These are phyloP conservation scores for Malthinus flaveolus DNA, from an alignment of 2,888 invertebrate species.

Conservation along the genomic window DNA sequence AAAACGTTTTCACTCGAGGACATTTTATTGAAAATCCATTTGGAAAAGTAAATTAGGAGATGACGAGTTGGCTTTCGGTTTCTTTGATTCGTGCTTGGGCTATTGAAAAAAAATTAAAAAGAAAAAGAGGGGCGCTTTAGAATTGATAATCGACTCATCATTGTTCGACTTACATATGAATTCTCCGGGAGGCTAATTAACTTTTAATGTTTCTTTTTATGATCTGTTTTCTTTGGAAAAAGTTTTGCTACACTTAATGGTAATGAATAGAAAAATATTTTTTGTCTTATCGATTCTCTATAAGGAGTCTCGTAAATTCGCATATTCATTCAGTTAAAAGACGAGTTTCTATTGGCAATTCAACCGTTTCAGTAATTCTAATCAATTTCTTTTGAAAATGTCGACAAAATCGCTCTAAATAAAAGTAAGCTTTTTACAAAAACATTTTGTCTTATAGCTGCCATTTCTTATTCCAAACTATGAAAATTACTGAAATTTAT, in stretches of 20 bases:
- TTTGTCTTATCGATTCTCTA: constrained; percentile 5
- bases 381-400: background rate
- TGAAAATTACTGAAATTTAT: too few species aligned
- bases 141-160: background rate
- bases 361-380: constrained; percentile 1
- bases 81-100: background rate
- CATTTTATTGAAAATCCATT: background rate
- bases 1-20: too few species aligned
- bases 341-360: constrained; percentile 4
- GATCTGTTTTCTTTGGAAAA: background rate
- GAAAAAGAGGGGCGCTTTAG: constrained; percentile 1
- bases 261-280: background rate
- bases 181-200: background rate
- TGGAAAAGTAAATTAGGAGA: constrained; percentile 5
- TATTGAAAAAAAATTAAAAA: background rate
- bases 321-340: constrained; percentile 3
- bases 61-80: background rate
- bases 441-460: too few species aligned
- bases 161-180: too few species aligned
- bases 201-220: constrained; percentile 1
- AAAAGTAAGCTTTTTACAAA: too few species aligned
- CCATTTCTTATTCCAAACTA: too few species aligned
- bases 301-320: constrained; percentile 3
- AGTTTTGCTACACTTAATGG: constrained; percentile 2
- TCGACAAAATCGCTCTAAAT: too few species aligned